Base-by-base conservation (phyloP, 1,140 invertebrate species). In the Palaemon carinicauda region DNA sequence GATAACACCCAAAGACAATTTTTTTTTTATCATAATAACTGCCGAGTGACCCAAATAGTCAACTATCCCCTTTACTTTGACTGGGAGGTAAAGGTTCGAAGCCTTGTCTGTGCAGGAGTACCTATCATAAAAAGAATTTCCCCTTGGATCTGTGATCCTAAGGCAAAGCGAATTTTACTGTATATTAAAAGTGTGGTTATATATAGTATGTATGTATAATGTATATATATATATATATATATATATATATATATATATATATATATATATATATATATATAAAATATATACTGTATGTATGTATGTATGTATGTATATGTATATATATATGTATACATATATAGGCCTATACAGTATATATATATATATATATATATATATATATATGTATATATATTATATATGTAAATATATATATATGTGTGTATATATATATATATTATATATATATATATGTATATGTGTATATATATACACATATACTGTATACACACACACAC, bases 191-290 rank as follows among this genome's bases (percentile, higher is more conserved):
- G n/a, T 74, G 33, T 74, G 33, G 31, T 17, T 74, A 74, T 74
- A 74, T 74, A 74, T 41, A 74, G 33, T 74, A 74, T 74, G 33
- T 74, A 74, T 74, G n/a, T 74, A 74, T 74, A 33, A 33, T 74
- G 41, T 74, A 74, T 74, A 50, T 33, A 74, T 33, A 74, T 33
- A 74, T 33, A 74, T 33, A 74, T 33, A 50, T 33, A 74, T 33
- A 74, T 33, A 74, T 33, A 79, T 54, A 79, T 54, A 56, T 54
- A 79, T 52, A 80, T 54, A 56, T 54, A 80, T 27, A 80, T 33
- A 80, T 54, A 80, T 54, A 80, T 54, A 80, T 54, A 80, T 54
- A 80, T 54, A 80, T 24, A 80, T 54, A 80, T 27, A 80, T 54
- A 80, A n/a, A n/a, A n/a, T n/a, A n/a, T n/a, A n/a, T n/a, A n/a